A percentile compares a stretch with the other conserved stretches of the same genome.
These are phyloP conservation scores for Drosophila auraria DNA, from an alignment of 1,140 invertebrate genomes.

Conservation along the genomic window DNA sequence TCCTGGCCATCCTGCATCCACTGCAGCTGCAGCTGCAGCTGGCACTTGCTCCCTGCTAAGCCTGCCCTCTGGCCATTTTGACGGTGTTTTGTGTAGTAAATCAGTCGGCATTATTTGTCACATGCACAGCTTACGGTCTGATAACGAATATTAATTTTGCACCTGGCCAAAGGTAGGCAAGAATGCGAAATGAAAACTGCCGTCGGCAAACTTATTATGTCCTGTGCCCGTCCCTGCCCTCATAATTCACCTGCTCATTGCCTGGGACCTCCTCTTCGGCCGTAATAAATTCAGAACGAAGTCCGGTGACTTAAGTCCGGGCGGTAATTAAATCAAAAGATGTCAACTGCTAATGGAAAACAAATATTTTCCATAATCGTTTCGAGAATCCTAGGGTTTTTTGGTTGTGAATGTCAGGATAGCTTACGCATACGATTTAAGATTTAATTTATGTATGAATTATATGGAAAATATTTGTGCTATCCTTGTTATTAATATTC, in stretches of 20 bases:
- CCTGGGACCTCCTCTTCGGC: background rate
- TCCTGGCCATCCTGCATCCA: conserved; percentile 1
- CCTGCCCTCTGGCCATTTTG: conserved; percentile 38
- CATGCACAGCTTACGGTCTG: conserved; percentile 57
- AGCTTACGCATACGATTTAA: too few species aligned
- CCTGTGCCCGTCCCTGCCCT: conserved; percentile 9
- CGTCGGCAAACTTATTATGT: conserved; percentile 59
- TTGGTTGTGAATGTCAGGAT: background rate
- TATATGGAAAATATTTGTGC: too few species aligned
- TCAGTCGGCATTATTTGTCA: conserved; percentile 79
- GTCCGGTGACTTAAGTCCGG: conserved; percentile 23
- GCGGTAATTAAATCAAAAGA: conserved; percentile 51
- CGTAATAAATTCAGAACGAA: conserved; percentile 43
- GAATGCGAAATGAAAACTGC: conserved; percentile 59
- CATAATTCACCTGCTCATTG: conserved; percentile 16
- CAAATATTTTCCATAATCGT: conserved; percentile 52
- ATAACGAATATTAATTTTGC: conserved; percentile 78
- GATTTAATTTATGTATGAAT: background rate
- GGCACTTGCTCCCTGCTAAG: conserved; percentile 37
- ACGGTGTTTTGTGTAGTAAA: conserved; percentile 59
- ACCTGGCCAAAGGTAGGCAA: conserved; percentile 69
- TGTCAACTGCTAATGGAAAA: conserved; percentile 53
- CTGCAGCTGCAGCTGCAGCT: conserved; percentile 43
- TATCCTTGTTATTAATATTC: background rate
- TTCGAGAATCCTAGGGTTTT: conserved; percentile 5